Percentiles rank a stretch among this genome's conserved stretches.
phyloP scores from a whole-genome alignment of 92 coral and sea anemone genomes.

The Hydrozoanthus gracilis region DNA sequence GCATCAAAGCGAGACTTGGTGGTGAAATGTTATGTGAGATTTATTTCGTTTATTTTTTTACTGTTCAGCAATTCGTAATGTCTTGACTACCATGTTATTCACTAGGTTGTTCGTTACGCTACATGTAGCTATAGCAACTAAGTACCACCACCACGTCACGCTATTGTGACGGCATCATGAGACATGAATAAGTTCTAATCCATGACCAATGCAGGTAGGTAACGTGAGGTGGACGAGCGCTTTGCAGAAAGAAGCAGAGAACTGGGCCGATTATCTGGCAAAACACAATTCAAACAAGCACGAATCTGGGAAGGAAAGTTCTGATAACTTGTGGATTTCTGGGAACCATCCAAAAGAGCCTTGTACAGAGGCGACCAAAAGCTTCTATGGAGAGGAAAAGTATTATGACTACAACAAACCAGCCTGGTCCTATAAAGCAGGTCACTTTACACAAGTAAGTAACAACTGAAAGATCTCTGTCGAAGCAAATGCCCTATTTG shows the following conservation, averaged over 20 bases:
- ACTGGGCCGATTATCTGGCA: constrained; percentile 48
- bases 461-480: too few relatives aligned
- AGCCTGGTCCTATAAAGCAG: constrained; percentile 46
- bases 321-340: constrained; percentile 27
- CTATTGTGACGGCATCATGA: too few relatives aligned
- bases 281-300: constrained; percentile 29
- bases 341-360: constrained; percentile 10
- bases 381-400: constrained; percentile 50
- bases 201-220: constrained; percentile 1
- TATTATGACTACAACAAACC: constrained; percentile 46
- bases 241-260: constrained; percentile 34
- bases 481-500: neutral
- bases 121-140: too few relatives aligned
- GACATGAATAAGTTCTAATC: too few relatives aligned
- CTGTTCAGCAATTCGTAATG: too few relatives aligned
- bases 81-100: too few relatives aligned
- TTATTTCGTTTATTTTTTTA: too few relatives aligned
- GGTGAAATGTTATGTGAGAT: too few relatives aligned
- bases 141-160: too few relatives aligned
- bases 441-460: constrained; percentile 55
- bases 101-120: too few relatives aligned
- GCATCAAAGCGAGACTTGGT: too few relatives aligned
- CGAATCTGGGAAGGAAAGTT: neutral
- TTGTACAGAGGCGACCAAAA: constrained; percentile 47
- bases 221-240: constrained; percentile 42